Conservation (phyloP, 2,888 invertebrate species). For the Perizoma flavofasciatum region DNA sequence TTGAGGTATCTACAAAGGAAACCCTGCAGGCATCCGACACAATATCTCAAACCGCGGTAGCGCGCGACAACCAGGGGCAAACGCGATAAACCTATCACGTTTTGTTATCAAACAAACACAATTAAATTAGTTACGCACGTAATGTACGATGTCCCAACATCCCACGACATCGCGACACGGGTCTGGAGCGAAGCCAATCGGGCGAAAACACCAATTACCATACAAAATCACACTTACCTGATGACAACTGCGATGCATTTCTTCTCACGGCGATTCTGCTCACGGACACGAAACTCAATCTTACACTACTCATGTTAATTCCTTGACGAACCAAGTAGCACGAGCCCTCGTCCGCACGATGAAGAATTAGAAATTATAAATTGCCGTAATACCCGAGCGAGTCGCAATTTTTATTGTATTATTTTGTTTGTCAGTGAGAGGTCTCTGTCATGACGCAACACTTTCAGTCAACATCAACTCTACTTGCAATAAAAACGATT, state of each 20-base stretch:
- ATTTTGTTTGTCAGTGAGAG: conserved; percentile 81
- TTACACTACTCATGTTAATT: conserved; percentile 78
- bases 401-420: conserved; percentile 78
- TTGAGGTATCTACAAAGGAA: conserved; percentile 23
- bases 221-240: conserved; percentile 66
- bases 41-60: too few relatives aligned
- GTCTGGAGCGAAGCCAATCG: conserved; percentile 69
- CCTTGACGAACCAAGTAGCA: conserved; percentile 65
- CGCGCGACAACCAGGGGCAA: conserved; percentile 42
- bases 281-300: conserved; percentile 78
- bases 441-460: conserved; percentile 83
- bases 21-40: neutral
- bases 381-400: conserved; percentile 57
- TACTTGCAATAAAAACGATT: conserved; percentile 61
- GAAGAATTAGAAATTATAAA: conserved; percentile 62
- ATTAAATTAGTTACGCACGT: conserved; percentile 38
- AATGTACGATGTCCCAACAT: conserved; percentile 23
- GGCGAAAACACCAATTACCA: conserved; percentile 49
- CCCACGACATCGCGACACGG: conserved; percentile 51
- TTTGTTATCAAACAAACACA: conserved; percentile 73
- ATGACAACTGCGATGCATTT: conserved; percentile 67
- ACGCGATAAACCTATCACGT: conserved; percentile 51
- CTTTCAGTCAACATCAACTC: conserved; percentile 79
- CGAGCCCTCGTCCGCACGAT: conserved; percentile 64
- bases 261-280: conserved; percentile 77